Percentiles rank a stretch among this genome's conserved stretches.
phyloP scores from a whole-genome alignment of 2,888 invertebrate species.

The Drosophila borealis region DNA sequence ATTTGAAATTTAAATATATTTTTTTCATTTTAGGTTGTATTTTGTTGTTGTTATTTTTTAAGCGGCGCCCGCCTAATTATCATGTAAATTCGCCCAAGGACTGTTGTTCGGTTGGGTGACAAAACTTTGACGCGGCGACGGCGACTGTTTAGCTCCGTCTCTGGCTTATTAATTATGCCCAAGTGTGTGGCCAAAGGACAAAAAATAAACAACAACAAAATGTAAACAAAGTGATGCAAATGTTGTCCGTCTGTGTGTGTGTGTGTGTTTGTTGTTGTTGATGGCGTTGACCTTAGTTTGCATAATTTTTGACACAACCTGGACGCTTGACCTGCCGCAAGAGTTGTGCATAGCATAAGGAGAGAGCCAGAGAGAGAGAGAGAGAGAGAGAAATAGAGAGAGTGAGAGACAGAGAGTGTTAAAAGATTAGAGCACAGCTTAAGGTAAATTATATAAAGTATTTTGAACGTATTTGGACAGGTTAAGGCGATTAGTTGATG shows the following conservation, averaged over 20 bases:
- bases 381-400: neutral
- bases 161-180: constrained; percentile 79
- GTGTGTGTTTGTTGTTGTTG: constrained; percentile 26
- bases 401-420: neutral
- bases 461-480: constrained; percentile 1
- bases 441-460: constrained; percentile 15
- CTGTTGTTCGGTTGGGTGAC: constrained; percentile 46
- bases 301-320: constrained; percentile 71
- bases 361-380: neutral
- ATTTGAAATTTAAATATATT: constrained; percentile 76
- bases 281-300: constrained; percentile 74
- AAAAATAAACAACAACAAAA: constrained; percentile 24
- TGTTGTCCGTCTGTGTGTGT: constrained; percentile 39
- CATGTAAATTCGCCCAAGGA: constrained; percentile 75
- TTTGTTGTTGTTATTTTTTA: constrained; percentile 29
- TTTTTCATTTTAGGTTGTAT: constrained; percentile 35
- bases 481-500: constrained; percentile 8
- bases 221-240: constrained; percentile 70
- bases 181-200: constrained; percentile 78
- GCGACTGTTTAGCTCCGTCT: constrained; percentile 49
- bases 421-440: constrained; percentile 6
- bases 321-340: constrained; percentile 72
- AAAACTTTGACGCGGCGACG: constrained; percentile 36
- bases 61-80: constrained; percentile 70
- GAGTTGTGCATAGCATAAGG: constrained; percentile 11